A percentile compares a stretch with the other conserved stretches of the same genome.
These are phyloP conservation scores for Monarcha castaneiventris DNA, from an alignment of 2,113 vertebrate species.

Conservation along the genomic window DNA sequence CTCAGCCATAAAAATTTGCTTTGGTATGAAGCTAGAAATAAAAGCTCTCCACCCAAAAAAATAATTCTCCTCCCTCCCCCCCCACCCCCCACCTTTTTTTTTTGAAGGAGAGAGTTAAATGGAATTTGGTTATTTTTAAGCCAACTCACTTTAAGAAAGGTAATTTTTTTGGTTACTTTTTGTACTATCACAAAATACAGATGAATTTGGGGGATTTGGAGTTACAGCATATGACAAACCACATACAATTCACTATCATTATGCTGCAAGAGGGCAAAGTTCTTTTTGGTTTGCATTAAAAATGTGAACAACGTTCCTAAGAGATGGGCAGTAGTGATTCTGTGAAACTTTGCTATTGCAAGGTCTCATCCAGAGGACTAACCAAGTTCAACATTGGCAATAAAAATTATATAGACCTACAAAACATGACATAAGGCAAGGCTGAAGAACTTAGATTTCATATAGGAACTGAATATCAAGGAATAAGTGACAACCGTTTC, in stretches of 20 bases:
- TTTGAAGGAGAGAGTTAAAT: background rate
- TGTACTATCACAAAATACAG: background rate
- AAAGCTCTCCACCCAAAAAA: constrained; percentile 3
- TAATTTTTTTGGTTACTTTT: background rate
- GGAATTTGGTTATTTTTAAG: background rate
- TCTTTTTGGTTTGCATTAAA: background rate
- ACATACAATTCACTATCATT: background rate
- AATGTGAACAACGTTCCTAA: background rate
- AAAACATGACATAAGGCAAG: background rate
- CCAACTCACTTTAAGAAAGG: background rate
- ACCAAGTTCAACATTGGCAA: background rate
- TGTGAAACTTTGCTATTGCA: background rate
- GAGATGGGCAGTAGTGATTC: background rate
- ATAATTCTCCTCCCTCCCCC: background rate
- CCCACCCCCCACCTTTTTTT: fast-evolving
- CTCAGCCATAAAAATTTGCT: constrained; percentile 53
- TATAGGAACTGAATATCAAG: background rate
- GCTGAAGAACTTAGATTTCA: background rate
- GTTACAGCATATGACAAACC: background rate
- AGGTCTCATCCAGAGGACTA: background rate
- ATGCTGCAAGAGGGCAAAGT: background rate
- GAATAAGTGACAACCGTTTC: background rate
- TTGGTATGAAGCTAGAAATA: constrained; percentile 65
- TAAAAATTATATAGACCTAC: background rate
- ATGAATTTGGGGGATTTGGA: background rate